Base-by-base conservation (phyloP, 2,113 vertebrate genomes). In the Protobothrops mucrosquamatus region DNA sequence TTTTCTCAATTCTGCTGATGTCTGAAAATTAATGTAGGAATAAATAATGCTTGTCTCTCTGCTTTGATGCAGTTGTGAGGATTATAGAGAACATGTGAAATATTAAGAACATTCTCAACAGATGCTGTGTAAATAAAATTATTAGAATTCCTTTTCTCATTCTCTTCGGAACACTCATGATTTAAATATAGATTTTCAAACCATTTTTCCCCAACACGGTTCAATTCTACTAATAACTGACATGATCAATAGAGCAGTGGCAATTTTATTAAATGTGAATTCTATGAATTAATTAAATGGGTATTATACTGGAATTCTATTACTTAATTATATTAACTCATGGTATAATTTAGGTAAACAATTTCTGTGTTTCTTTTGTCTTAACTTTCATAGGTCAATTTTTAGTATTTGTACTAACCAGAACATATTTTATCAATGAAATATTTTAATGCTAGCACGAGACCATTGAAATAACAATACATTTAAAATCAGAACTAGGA, bases 301-400 rank as follows among this genome's bases (percentile, higher is more conserved):
- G n/a, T 39, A 81, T 39, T 81, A 39, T 5, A 8, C 6, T 34
- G 69, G n/a, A 81, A 81, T 81, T 81, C 69, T 20, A 34, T 74
- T 5, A 74, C n/a, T 74, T 74, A 34, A 69, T 46, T 46, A 14
- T 91, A 23, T 91, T 43, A 85, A 57, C 14, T 46, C 24, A 56
- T 85, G 12, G 34, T 46, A 15, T 85, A 55, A 20, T n/a, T 56
- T 56, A 18, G 52, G 52, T 56, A 6, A 91, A 55, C 12, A 9
- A n/a, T 69, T 90, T 85, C 34, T 85, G n/a, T 91, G 22, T 91
- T 56, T 85, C 43, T 26, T 85, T 91, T 91, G 85, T 91, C 85
- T 34, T 39, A 85, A 24, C 46, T 23, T 29, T 57, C 11, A 85
- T 57, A 29, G 29, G 39, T 46, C 22, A 4, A 15, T 74, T 34